Conservation (phyloP, 1,140 invertebrate genomes). For the Eumeta japonica region DNA sequence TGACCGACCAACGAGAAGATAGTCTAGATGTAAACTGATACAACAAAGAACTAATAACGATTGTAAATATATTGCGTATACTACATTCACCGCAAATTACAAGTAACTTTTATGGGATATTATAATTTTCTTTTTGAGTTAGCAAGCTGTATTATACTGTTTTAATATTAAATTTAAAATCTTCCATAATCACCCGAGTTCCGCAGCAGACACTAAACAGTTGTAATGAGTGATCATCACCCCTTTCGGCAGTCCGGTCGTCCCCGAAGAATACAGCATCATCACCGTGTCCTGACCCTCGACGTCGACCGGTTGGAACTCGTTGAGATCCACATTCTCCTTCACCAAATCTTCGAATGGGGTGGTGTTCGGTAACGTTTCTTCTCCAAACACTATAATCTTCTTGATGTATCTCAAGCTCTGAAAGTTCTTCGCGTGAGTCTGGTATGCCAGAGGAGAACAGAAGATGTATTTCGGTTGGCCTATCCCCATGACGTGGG, state of each 20-base stretch:
- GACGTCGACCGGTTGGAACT: slow-evolving; percentile 32
- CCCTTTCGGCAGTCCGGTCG: slow-evolving; percentile 76
- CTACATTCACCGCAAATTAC: too few relatives aligned
- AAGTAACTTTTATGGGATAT: too few relatives aligned
- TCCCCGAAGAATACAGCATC: slow-evolving; percentile 65
- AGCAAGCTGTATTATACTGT: too few relatives aligned
- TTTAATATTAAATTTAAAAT: too few relatives aligned
- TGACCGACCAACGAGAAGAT: too few relatives aligned
- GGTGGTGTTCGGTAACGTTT: slow-evolving; percentile 9
- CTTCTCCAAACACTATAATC: slow-evolving; percentile 23
- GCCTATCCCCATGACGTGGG: slow-evolving; percentile 49
- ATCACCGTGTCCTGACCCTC: slow-evolving; percentile 35
- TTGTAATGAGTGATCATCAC: slow-evolving; percentile 72
- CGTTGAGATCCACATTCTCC: slow-evolving; percentile 18
- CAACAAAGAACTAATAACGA: too few relatives aligned
- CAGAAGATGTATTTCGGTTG: slow-evolving; percentile 54
- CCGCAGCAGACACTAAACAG: slow-evolving; percentile 55
- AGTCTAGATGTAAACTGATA: too few relatives aligned
- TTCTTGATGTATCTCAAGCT: slow-evolving; percentile 15
- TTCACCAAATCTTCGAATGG: slow-evolving; percentile 23
- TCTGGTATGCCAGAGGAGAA: slow-evolving; percentile 24
- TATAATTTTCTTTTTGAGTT: too few relatives aligned
- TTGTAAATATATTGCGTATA: too few relatives aligned
- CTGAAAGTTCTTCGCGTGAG: slow-evolving; percentile 16
- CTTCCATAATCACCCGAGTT: too few relatives aligned